Evolutionary conservation across 2,888 invertebrate species (phyloP).

Genomic region (Tuta absoluta): DNA sequence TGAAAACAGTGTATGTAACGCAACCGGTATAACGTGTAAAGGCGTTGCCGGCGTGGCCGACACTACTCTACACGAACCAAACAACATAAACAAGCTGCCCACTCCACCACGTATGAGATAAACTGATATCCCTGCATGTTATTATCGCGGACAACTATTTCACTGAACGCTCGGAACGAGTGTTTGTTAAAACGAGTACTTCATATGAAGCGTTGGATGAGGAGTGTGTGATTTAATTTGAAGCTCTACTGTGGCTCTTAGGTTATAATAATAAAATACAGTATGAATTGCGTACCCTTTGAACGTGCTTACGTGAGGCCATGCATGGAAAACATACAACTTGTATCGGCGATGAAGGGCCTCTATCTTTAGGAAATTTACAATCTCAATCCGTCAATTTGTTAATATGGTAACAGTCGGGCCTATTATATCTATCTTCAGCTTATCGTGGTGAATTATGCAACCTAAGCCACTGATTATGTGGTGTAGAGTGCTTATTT

Average conservation of each 20-base stretch:
- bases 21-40: background rate
- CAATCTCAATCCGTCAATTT: too few relatives aligned
- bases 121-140: background rate
- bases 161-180: background rate
- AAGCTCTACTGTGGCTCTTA: background rate
- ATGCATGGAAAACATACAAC: background rate
- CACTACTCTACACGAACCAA: background rate
- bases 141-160: background rate
- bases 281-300: too few relatives aligned
- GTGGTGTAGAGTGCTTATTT: too few relatives aligned
- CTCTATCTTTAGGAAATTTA: too few relatives aligned
- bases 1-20: background rate
- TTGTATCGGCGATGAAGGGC: background rate
- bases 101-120: background rate
- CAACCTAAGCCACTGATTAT: too few relatives aligned
- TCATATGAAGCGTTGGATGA: background rate
- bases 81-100: background rate
- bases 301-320: constrained; percentile 1
- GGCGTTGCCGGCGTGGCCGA: background rate
- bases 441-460: too few relatives aligned
- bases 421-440: too few relatives aligned
- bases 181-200: background rate
- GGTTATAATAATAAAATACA: background rate
- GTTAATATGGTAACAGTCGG: too few relatives aligned
- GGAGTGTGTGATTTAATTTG: background rate